A percentile compares a stretch with the other conserved stretches of the same genome.
Evolutionary conservation across 2,113 vertebrate species (phyloP).

Genomic region (Myodes glareolus): DNA sequence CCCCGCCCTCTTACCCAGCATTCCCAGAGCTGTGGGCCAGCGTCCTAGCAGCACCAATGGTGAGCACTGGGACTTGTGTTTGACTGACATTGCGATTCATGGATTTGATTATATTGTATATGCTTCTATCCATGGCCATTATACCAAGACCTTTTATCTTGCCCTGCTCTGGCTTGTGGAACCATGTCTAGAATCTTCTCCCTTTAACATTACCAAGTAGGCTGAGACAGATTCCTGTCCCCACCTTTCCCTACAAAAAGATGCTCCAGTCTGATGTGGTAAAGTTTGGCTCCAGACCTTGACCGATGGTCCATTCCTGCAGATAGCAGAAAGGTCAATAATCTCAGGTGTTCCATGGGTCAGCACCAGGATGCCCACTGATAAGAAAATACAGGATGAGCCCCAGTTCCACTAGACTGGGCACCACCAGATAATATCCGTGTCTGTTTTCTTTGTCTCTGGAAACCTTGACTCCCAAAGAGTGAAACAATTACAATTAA

Average conservation of each 20-base stretch:
- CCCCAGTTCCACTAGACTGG: neutral
- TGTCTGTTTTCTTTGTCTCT: neutral
- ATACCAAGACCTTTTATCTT: accelerated
- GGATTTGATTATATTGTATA: neutral
- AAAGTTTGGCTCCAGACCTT: neutral
- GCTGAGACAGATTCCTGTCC: too few species aligned
- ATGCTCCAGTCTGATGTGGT: accelerated
- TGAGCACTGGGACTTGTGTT: neutral
- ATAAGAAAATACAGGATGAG: neutral
- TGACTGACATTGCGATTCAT: accelerated
- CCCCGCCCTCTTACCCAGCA: too few species aligned
- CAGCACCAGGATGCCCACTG: neutral
- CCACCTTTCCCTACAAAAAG: neutral
- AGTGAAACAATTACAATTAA: neutral
- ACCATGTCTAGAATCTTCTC: neutral
- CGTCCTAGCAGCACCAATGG: neutral
- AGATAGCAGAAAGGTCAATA: neutral
- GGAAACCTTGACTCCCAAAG: neutral
- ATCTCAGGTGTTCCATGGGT: too few species aligned
- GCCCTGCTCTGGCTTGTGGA: neutral
- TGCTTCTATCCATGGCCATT: accelerated
- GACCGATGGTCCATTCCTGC: neutral
- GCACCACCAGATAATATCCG: neutral
- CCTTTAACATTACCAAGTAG: neutral
- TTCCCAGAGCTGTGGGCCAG: neutral